Evolutionary conservation across 2,888 invertebrate species (phyloP).

Genomic region (Ernsta delagoae): DNA sequence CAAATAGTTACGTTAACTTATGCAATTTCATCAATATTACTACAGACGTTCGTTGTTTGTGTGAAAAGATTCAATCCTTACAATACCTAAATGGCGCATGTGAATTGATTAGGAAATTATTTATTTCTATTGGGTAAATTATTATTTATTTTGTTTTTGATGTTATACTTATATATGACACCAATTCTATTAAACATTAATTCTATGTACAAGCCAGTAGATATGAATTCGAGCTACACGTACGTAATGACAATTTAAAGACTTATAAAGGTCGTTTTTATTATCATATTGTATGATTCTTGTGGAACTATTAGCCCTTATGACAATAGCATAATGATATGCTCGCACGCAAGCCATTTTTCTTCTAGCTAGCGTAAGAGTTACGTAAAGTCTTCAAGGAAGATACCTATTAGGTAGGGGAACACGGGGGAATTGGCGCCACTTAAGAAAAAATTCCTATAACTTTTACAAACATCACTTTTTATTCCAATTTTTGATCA

Average conservation of each 20-base stretch:
- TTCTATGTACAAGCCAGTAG: conserved; percentile 18
- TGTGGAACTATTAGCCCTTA: conserved; percentile 81
- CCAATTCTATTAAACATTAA: not conserved
- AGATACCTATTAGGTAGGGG: conserved; percentile 17
- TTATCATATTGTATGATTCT: conserved; percentile 84
- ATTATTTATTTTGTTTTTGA: no score
- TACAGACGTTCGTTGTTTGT: no score
- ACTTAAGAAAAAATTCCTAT: conserved; percentile 4
- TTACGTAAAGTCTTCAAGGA: conserved; percentile 34
- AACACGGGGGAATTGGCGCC: conserved; percentile 2
- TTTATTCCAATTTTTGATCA: not conserved
- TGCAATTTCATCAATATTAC: no score
- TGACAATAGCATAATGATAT: conserved; percentile 79
- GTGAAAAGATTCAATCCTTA: no score
- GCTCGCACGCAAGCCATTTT: conserved; percentile 74
- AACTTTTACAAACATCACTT: not conserved
- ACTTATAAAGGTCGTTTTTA: conserved; percentile 83
- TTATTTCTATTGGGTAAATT: no score
- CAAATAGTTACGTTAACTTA: no score
- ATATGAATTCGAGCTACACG: conserved; percentile 50
- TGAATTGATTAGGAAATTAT: no score
- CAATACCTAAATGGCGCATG: no score
- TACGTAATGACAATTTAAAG: conserved; percentile 83
- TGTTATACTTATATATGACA: no score
- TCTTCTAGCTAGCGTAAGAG: conserved; percentile 51